These are phyloP conservation scores for Yponomeuta cagnagella DNA, from an alignment of 2,888 invertebrate genomes.

Conservation along the genomic window DNA sequence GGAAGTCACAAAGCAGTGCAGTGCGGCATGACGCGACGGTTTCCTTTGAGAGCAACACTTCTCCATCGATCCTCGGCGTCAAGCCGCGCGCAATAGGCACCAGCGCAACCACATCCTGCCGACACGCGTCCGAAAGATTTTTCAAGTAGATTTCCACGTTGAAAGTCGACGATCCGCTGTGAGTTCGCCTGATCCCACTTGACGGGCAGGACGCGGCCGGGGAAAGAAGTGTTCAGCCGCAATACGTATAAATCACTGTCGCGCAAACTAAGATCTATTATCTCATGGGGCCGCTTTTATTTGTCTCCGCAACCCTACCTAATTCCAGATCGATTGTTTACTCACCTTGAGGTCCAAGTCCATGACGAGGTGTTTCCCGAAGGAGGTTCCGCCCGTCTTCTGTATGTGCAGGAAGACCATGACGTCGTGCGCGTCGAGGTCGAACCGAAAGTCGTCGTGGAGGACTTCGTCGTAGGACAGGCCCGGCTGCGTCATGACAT, in stretches of 20 bases:
- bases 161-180: slow-evolving; percentile 35
- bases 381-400: slow-evolving; percentile 98
- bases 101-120: slow-evolving; percentile 23
- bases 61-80: slow-evolving; percentile 44
- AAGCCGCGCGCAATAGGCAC: slow-evolving; percentile 32
- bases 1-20: slow-evolving; percentile 32
- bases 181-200: slow-evolving; percentile 32
- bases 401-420: slow-evolving; percentile 99
- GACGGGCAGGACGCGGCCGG: slow-evolving; percentile 23
- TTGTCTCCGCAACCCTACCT: background rate
- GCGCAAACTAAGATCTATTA: slow-evolving; percentile 1
- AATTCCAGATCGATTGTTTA: slow-evolving; percentile 6
- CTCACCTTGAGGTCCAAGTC: slow-evolving; percentile 87
- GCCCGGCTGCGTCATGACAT: slow-evolving; percentile 77
- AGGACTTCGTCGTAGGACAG: slow-evolving; percentile 91
- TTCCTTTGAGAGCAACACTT: slow-evolving; percentile 32
- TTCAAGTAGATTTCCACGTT: slow-evolving; percentile 48
- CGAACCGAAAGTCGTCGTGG: slow-evolving; percentile 91
- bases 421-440: slow-evolving; percentile 95
- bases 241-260: background rate
- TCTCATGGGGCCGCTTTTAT: background rate
- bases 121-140: slow-evolving; percentile 48
- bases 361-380: slow-evolving; percentile 96
- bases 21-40: slow-evolving; percentile 36
- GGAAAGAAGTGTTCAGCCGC: background rate